Conservation (phyloP, 2,888 invertebrate species). For the Hylaea fasciaria region DNA sequence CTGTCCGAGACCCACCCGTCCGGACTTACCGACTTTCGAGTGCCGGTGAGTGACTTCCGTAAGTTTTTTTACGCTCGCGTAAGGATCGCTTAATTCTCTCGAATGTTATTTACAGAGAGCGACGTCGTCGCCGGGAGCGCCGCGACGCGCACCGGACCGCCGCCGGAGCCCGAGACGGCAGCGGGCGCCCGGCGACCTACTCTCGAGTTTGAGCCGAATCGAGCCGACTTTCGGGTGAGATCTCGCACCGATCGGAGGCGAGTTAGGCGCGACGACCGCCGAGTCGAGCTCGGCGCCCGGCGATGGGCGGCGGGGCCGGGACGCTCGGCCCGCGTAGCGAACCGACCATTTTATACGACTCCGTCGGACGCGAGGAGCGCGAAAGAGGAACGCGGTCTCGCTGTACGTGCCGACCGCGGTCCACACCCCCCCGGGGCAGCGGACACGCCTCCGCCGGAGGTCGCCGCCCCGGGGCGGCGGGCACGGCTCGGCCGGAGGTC, state of each 20-base stretch:
- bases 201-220: constrained; percentile 67
- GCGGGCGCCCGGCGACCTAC: constrained; percentile 5
- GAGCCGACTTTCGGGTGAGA: constrained; percentile 70
- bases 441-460: too few species aligned
- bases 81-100: neutral
- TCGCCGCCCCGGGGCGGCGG: too few species aligned
- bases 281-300: too few species aligned
- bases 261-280: neutral
- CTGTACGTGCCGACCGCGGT: too few species aligned
- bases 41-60: neutral
- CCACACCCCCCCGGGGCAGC: too few species aligned
- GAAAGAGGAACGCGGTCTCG: too few species aligned
- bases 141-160: constrained; percentile 7
- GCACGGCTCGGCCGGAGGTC: too few species aligned
- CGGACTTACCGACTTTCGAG: constrained; percentile 3
- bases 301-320: too few species aligned
- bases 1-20: constrained; percentile 14
- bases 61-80: neutral
- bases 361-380: too few species aligned
- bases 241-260: neutral
- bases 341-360: too few species aligned
- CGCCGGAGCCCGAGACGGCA: constrained; percentile 4
- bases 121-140: constrained; percentile 5
- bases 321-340: too few species aligned
- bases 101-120: neutral